Conservation (phyloP, 2,113 vertebrate species). For the Telmatochromis bifrenatus region DNA sequence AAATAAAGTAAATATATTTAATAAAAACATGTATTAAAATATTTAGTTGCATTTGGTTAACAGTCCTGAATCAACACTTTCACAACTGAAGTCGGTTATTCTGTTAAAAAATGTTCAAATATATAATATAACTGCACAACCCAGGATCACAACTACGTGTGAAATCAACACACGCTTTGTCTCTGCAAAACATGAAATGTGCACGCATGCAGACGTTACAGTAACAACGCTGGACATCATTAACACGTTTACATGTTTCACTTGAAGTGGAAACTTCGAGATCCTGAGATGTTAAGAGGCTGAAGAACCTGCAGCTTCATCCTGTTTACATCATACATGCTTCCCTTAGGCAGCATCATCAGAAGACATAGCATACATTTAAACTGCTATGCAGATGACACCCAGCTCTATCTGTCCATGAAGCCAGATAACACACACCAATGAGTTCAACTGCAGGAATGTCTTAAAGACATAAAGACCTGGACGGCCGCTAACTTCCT, state of each 20-base stretch:
- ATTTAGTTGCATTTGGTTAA: background rate
- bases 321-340: background rate
- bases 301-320: background rate
- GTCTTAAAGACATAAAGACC: background rate
- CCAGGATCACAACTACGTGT: background rate
- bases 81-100: background rate
- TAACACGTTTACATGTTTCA: background rate
- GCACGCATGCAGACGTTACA: rapidly evolving
- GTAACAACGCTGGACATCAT: background rate
- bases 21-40: background rate
- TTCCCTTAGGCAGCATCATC: background rate
- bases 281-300: background rate
- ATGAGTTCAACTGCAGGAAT: rapidly evolving
- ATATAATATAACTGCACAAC: background rate
- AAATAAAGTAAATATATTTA: background rate
- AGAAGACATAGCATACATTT: background rate
- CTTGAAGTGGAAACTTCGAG: background rate
- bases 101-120: background rate
- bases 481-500: rapidly evolving
- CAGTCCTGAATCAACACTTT: background rate
- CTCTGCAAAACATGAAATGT: background rate
- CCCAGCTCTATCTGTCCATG: background rate
- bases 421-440: background rate
- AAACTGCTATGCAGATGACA: background rate
- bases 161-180: background rate